These are phyloP conservation scores for Embiotoca jacksoni DNA, from an alignment of 2,113 vertebrate species.

Conservation along the genomic window DNA sequence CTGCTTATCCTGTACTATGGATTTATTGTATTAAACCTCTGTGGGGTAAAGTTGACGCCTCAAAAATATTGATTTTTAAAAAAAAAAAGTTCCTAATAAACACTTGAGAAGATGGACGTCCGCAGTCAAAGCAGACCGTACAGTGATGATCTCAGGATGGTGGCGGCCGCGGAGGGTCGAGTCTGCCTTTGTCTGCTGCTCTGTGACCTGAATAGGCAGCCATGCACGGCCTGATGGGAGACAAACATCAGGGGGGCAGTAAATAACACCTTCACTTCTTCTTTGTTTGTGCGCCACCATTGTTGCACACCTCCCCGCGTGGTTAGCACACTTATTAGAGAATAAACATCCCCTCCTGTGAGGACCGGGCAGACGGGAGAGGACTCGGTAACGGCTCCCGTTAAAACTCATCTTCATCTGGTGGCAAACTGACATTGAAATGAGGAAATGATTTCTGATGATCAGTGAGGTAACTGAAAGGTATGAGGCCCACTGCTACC, in stretches of 20 bases:
- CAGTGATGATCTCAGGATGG: slow-evolving; percentile 34
- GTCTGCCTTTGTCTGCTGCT: slow-evolving; percentile 68
- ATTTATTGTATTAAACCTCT: slow-evolving; percentile 17
- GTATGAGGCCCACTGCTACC: not conserved
- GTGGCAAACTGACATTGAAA: not conserved
- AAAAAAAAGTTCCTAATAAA: not conserved
- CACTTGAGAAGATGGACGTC: not conserved
- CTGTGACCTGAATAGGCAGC: slow-evolving; percentile 82
- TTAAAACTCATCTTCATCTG: not conserved
- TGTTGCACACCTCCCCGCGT: slow-evolving; percentile 31
- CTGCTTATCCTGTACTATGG: not conserved
- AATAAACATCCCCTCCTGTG: not conserved
- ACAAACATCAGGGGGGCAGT: slow-evolving; percentile 58
- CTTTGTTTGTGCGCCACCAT: slow-evolving; percentile 40
- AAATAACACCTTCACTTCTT: slow-evolving; percentile 70
- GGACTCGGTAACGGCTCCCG: not conserved
- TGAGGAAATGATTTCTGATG: not conserved
- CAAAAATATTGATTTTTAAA: not conserved
- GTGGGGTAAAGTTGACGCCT: not conserved
- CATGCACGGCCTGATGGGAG: slow-evolving; percentile 68
- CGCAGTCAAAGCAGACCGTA: slow-evolving; percentile 9
- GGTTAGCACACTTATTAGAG: slow-evolving; percentile 1
- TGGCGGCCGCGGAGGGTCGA: slow-evolving; percentile 35
- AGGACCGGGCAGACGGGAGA: not conserved
- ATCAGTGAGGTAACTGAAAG: not conserved